Evolutionary conservation across 2,113 vertebrate genomes (phyloP).

Genomic region (Myiopsitta monachus): DNA sequence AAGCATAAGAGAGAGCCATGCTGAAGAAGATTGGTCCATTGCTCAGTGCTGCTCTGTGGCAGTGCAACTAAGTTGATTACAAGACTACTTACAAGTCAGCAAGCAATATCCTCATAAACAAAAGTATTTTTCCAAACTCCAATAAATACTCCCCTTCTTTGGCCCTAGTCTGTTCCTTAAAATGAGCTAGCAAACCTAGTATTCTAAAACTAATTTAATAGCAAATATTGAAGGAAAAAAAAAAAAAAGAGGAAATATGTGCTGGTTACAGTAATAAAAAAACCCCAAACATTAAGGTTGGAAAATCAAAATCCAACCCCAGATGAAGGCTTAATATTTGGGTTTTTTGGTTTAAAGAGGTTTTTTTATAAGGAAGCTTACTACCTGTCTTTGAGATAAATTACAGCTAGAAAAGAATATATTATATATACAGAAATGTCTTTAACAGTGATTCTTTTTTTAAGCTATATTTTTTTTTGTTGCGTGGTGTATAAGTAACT

Average conservation of each 20-base stretch:
- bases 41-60: neutral
- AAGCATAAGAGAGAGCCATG: neutral
- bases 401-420: neutral
- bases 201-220: neutral
- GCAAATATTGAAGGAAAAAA: neutral
- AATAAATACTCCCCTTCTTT: neutral
- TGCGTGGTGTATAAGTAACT: neutral
- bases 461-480: neutral
- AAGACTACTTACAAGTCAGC: neutral
- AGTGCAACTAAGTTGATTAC: neutral
- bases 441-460: neutral
- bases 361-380: neutral
- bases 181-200: neutral
- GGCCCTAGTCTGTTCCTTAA: neutral
- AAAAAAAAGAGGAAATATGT: neutral
- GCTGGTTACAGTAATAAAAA: neutral
- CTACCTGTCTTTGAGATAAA: neutral
- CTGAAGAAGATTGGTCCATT: neutral
- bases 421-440: no score
- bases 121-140: neutral
- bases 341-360: neutral
- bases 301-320: neutral
- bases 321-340: neutral
- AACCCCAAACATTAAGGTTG: neutral
- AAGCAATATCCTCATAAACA: neutral